Base-by-base conservation (phyloP, 2,797 vertebrate genomes). In the Tragopan temminckii region DNA sequence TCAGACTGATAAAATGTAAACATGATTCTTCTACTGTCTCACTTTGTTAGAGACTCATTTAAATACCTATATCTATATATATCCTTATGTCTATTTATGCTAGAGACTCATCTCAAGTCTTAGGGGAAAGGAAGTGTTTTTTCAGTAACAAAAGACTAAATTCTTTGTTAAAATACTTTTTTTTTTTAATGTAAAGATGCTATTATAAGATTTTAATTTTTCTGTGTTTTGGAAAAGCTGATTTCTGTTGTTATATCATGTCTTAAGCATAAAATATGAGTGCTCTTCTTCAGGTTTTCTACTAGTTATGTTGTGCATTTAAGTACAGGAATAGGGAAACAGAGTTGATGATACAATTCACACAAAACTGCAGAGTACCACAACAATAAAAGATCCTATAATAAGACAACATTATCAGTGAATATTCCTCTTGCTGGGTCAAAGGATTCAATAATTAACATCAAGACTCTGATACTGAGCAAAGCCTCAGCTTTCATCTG, bases 401-500 rank as follows among this genome's bases (percentile, higher is more conserved):
- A 57, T 87, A 81, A 82, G 80, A 92, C 80, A 91, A 90, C 77
- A 36, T 96, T 95, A 96, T 94, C 93, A 91, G 96, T 94, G 97
- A 97, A 96, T 97, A 97, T 98, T 96, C 94, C 90, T 94, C 96
- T 97, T 98, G 88, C 95, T 96, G 98, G 98, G 98, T 99, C 98
- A 99, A 92, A 83, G 97, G 97, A 98, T 94, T 96, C 92, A 98
- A 98, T 63, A 88, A 93, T 99, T 98, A 98, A 97, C 97, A 97
- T 75, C 96, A 98, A 98, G 97, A 96, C 97, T 97, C 97, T 97
- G 97, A 98, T 97, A 98, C 93, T 92, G 96, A 98, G 97, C 98
- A 98, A 98, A 98, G 98, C 97, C 96, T 90, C 68, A 85, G 96
- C 98, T 99, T 99, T 98, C 97, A 98, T 99, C 98, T 98, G 97